Conservation (phyloP, 2,113 vertebrate species). For the Scomber japonicus region DNA sequence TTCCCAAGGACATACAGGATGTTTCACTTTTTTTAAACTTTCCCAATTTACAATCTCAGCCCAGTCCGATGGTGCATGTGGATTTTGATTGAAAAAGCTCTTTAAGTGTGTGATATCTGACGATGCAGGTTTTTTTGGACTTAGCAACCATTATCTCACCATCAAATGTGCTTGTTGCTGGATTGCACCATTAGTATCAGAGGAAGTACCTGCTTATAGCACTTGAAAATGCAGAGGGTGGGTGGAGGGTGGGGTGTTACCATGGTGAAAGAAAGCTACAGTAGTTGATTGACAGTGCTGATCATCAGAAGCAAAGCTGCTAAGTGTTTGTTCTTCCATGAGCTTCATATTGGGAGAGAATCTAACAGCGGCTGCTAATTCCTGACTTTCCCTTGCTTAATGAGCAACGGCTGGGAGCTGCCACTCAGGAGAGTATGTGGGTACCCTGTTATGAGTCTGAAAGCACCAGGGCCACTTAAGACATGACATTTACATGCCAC, state of each 20-base stretch:
- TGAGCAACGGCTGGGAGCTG: slow-evolving; percentile 61
- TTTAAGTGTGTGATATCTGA: slow-evolving; percentile 14
- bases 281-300: slow-evolving; percentile 45
- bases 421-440: slow-evolving; percentile 46
- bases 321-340: slow-evolving; percentile 54
- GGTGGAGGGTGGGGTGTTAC: slow-evolving; percentile 30
- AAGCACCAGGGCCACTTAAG: slow-evolving; percentile 68
- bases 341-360: slow-evolving; percentile 37
- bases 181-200: slow-evolving; percentile 20
- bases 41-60: not conserved
- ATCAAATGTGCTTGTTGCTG: not conserved
- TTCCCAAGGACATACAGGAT: no score
- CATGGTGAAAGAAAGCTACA: slow-evolving; percentile 34
- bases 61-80: not conserved
- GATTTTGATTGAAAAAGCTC: not conserved
- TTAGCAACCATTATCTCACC: slow-evolving; percentile 15
- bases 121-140: slow-evolving; percentile 8
- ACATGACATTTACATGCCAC: slow-evolving; percentile 81
- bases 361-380: slow-evolving; percentile 39
- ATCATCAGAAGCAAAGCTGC: slow-evolving; percentile 43
- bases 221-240: slow-evolving; percentile 20
- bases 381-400: slow-evolving; percentile 57
- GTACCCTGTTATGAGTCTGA: slow-evolving; percentile 55
- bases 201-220: slow-evolving; percentile 30
- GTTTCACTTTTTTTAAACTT: not conserved